Evolutionary conservation across 2,113 vertebrate genomes (phyloP), one percentile per base, ranked within the genome.

Genomic region (Cercopithecus mona): DNA sequence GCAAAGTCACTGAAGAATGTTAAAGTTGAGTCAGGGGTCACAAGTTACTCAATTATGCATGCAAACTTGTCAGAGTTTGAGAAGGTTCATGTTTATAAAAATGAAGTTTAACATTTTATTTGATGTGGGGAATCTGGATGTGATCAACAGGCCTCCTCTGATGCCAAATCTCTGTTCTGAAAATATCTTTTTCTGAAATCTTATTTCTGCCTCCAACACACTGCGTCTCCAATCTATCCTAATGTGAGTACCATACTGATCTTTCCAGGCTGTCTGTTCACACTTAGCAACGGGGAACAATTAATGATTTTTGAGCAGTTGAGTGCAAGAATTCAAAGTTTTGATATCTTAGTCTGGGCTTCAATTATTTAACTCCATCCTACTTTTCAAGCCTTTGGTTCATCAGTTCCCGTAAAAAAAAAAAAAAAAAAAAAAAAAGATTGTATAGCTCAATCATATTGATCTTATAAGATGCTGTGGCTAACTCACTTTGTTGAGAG

Each of bases 1-100:
- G 96, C 43, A 90, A 94, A 98, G 82, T 95, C 91, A 88, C 45
- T 97, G 66, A 92, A 96, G 61, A 97, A 98, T 96, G 91, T 92
- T 98, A 92, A 92, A 93, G 96, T 96, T 96, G 97, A 75, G 75
- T 90, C 92, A 94, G 59, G 97, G 86, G 48, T 98, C 83, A 94
- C 43, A 96, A 84, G 93, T 68, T 82, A 95, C 93, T 96, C 79
- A 85, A 82, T 55, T 96, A 90, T 5, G 18, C 91, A 57, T 80
- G 3, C 90, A 98, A 98, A 96, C 61, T 76, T 95, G 70, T 43
- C 45, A 87, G 50, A 75, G 10, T 50, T 59, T 61, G 23, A 27
- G 48, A 84, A 52, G 18, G n/a, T 97, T 97, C 84, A n/a, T 87
- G 45, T 88, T 68, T 0, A 3, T 0, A 93, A 68, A 95, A 96